Base-by-base conservation (phyloP, 2,888 invertebrate genomes). In the Hirtodrosophila duncani region DNA sequence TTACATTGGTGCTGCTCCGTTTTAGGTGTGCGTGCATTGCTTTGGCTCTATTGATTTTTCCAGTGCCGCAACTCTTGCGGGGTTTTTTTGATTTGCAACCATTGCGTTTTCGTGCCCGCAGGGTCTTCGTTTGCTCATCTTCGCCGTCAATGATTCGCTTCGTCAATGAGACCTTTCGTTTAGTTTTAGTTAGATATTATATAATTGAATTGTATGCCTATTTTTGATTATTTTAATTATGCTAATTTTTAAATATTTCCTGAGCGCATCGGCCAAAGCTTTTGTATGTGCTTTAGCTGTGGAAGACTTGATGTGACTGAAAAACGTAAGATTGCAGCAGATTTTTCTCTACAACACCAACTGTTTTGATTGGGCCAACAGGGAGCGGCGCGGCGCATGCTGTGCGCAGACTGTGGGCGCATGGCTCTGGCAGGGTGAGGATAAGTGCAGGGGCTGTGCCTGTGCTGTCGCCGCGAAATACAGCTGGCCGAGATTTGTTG, bases 221-320 rank as follows among this genome's bases (percentile, higher is more conserved):
- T n/a, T n/a, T n/a, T 4, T 18, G 16, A 44, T 43, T 51, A 27
- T 52, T 17, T 45, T 42, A 16, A 16, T 50, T 55, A 24, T 9
- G 30, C 9, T 39, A 52, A 9, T 56, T 57, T 43, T 30, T 55
- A 9, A 23, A 29, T 30, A 34, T 36, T 70, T 74, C 56, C 58
- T 61, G 67, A 71, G 68, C 67, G 52, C 56, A 56, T 45, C 20
- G 11, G 64, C 56, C 56, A 55, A 61, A n/a, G n/a, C n/a, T n/a
- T n/a, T n/a, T n/a, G n/a, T n/a, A n/a, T 41, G 38, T 64, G 75
- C 77, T 71, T 66, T 79, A 72, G 63, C 75, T 63, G 67, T 83
- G 85, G 84, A 85, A 85, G 86, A 86, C 85, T 79, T 70, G 53
- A 63, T 56, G 70, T 74, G 64, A 85, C 86, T 85, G 69, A 74